These are phyloP conservation scores for Acanthaster planci DNA, from an alignment of 35 echinoderm and acorn worm species.

Conservation along the genomic window DNA sequence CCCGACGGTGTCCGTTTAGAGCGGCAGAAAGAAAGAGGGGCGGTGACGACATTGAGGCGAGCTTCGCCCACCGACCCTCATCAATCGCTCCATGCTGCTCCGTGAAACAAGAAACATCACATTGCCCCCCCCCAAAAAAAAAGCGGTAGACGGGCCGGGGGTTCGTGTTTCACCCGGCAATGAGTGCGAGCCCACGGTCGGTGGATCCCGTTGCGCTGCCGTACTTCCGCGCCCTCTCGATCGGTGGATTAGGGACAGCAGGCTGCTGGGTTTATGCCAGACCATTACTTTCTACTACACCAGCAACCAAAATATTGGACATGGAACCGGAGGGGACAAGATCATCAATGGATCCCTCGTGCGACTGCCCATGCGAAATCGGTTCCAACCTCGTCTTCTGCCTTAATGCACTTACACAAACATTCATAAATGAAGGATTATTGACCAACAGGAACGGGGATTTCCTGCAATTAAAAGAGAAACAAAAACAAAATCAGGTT, in stretches of 20 bases:
- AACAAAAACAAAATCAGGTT: background rate
- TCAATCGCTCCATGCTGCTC: background rate
- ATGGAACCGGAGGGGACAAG: conserved; percentile 18
- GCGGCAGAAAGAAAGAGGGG: background rate
- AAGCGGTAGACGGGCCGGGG: background rate
- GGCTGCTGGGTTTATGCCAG: background rate
- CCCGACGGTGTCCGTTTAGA: background rate
- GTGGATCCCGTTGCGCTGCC: conserved; percentile 19
- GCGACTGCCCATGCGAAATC: background rate
- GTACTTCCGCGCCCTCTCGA: background rate
- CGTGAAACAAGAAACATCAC: conserved; percentile 4
- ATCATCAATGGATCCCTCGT: background rate
- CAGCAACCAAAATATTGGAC: conserved; percentile 22
- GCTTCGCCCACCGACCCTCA: conserved; percentile 9
- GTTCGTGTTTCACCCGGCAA: conserved; percentile 4
- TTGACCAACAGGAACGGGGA: background rate
- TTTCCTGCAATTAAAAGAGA: background rate
- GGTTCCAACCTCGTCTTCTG: background rate
- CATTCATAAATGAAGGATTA: background rate
- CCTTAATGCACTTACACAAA: background rate
- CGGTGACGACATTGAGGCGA: background rate
- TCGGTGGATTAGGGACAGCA: conserved; percentile 5
- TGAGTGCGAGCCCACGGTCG: conserved; percentile 14
- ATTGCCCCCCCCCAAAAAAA: too few relatives aligned
- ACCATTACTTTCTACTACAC: background rate